Conservation (phyloP, 64 coral and sea anemone genomes). For the Montipora capricornis region DNA sequence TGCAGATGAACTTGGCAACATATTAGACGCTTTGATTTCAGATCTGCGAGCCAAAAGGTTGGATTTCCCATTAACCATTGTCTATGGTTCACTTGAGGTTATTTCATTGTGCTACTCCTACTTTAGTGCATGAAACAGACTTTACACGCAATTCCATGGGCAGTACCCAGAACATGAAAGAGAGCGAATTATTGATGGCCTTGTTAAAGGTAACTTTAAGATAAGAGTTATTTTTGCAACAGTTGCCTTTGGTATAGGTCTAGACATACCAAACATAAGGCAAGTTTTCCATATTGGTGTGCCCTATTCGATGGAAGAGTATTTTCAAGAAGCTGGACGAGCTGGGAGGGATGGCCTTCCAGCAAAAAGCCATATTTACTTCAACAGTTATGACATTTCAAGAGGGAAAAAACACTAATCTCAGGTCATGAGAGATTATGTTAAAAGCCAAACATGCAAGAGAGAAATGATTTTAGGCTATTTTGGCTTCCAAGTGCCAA, state of each 20-base stretch:
- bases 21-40: slow-evolving; percentile 4
- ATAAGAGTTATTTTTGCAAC: slow-evolving; percentile 39
- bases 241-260: slow-evolving; percentile 55
- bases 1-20: background rate
- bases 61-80: slow-evolving; percentile 18
- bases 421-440: slow-evolving; percentile 53
- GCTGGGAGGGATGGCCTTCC: slow-evolving; percentile 49
- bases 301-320: slow-evolving; percentile 55
- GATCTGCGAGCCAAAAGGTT: slow-evolving; percentile 10
- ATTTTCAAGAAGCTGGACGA: slow-evolving; percentile 46
- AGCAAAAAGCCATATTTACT: slow-evolving; percentile 15
- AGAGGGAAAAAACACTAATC: slow-evolving; percentile 17
- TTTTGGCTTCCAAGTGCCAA: slow-evolving; percentile 48
- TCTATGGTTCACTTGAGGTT: too few species aligned
- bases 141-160: too few species aligned
- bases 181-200: slow-evolving; percentile 23
- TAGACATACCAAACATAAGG: slow-evolving; percentile 43
- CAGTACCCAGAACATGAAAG: slow-evolving; percentile 36
- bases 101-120: too few species aligned
- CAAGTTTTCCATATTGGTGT: slow-evolving; percentile 58
- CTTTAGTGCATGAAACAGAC: too few species aligned
- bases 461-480: slow-evolving; percentile 58
- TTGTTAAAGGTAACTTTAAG: slow-evolving; percentile 10
- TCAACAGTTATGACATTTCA: slow-evolving; percentile 56
- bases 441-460: slow-evolving; percentile 11